These are phyloP conservation scores for Drosophila truncata DNA, from an alignment of 1,140 invertebrate species.

Conservation along the genomic window DNA sequence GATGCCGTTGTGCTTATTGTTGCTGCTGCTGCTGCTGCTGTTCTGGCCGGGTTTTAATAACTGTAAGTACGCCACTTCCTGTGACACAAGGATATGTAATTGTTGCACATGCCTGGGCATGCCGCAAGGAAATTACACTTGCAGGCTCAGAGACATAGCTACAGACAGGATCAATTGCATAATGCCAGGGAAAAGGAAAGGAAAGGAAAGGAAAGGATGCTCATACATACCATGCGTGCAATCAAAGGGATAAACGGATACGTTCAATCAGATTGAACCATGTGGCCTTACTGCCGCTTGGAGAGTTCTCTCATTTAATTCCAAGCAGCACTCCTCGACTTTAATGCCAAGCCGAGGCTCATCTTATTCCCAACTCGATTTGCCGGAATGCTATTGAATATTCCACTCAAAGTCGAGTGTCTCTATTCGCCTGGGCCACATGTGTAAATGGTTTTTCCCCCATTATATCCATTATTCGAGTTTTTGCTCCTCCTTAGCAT, in stretches of 20 bases:
- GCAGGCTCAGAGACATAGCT: neutral
- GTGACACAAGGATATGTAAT: slow-evolving; percentile 69
- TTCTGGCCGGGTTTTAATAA: slow-evolving; percentile 69
- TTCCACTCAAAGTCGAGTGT: slow-evolving; percentile 39
- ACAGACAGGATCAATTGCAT: slow-evolving; percentile 44
- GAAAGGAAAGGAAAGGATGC: too few relatives aligned
- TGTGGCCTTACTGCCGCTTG: neutral
- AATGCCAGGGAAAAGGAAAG: slow-evolving; percentile 41
- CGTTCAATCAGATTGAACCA: slow-evolving; percentile 22
- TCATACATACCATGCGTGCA: neutral
- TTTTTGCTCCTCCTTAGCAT: slow-evolving; percentile 30
- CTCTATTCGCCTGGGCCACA: slow-evolving; percentile 52
- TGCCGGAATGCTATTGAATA: slow-evolving; percentile 33
- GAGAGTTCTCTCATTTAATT: slow-evolving; percentile 14
- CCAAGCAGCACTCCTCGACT: slow-evolving; percentile 7
- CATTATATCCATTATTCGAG: slow-evolving; percentile 28
- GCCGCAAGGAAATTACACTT: slow-evolving; percentile 50
- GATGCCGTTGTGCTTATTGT: slow-evolving; percentile 50
- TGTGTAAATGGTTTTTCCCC: slow-evolving; percentile 52
- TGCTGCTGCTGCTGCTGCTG: slow-evolving; percentile 47
- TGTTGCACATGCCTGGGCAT: slow-evolving; percentile 65
- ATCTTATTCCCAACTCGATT: slow-evolving; percentile 44
- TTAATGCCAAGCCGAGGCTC: slow-evolving; percentile 20
- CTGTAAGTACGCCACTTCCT: slow-evolving; percentile 76
- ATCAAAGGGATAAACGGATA: slow-evolving; percentile 14